phyloP scores from a whole-genome alignment of 2,113 vertebrate genomes.

The Acrocephalus kingi region DNA sequence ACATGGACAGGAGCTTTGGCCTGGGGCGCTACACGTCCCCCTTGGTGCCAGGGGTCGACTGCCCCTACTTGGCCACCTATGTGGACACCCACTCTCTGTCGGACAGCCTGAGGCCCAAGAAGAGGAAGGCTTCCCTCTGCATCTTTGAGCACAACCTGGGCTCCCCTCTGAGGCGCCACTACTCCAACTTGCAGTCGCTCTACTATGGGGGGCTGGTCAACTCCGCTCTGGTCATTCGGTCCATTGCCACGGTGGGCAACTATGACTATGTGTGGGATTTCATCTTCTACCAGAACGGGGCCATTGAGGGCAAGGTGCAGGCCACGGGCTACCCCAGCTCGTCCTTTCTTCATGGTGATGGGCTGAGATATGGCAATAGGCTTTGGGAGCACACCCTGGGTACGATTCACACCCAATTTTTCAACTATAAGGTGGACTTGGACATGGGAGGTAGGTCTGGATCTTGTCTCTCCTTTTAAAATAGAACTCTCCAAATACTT shows the following conservation, averaged over 20 bases:
- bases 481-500: accelerated
- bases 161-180: conserved; percentile 86
- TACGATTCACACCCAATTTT: conserved; percentile 83
- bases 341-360: conserved; percentile 75
- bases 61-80: conserved; percentile 70
- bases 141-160: conserved; percentile 88
- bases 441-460: conserved; percentile 76
- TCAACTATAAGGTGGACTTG: conserved; percentile 89
- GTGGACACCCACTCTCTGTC: neutral
- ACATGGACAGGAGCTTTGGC: conserved; percentile 85
- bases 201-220: conserved; percentile 84
- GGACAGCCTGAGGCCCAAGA: neutral
- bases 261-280: conserved; percentile 90
- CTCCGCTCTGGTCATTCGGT: conserved; percentile 82
- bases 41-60: conserved; percentile 84
- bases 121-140: conserved; percentile 67
- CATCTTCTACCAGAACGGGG: conserved; percentile 86
- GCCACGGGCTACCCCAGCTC: conserved; percentile 86
- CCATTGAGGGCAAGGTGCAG: conserved; percentile 80
- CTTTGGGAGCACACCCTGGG: conserved; percentile 83
- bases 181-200: conserved; percentile 76
- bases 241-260: conserved; percentile 83
- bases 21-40: conserved; percentile 83
- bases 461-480: neutral
- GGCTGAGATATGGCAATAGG: conserved; percentile 71